Evolutionary conservation across 2,113 vertebrate species (phyloP).

Genomic region (Passer domesticus): DNA sequence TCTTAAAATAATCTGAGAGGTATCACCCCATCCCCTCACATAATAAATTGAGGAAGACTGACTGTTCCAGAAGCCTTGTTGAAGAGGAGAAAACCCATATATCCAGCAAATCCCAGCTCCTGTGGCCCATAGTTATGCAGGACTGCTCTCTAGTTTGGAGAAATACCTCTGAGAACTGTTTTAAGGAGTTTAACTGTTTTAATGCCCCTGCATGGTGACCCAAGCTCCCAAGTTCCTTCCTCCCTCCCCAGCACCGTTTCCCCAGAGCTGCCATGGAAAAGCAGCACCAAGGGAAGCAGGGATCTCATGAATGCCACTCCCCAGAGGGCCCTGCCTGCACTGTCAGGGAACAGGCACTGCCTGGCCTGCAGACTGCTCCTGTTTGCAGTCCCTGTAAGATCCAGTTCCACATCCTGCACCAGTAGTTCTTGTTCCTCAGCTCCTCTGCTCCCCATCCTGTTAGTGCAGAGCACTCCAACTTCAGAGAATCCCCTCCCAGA

Average conservation of each 20-base stretch:
- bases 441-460: not conserved
- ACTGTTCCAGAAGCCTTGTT: not conserved
- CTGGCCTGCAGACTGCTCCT: fast-evolving
- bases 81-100: not conserved
- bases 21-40: fast-evolving
- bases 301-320: not conserved
- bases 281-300: not conserved
- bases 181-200: too few species aligned
- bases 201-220: fast-evolving
- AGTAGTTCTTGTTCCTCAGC: not conserved
- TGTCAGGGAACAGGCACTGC: not conserved
- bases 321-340: not conserved
- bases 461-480: not conserved
- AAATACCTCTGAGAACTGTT: not conserved
- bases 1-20: not conserved
- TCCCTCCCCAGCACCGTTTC: not conserved
- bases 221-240: fast-evolving
- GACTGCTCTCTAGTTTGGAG: fast-evolving
- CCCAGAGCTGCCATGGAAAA: fast-evolving
- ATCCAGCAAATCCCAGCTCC: not conserved
- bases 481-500: not conserved
- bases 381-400: not conserved
- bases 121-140: fast-evolving
- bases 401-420: not conserved
- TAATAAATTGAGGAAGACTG: fast-evolving